Evolutionary conservation across 2,113 vertebrate genomes (phyloP).

Genomic region (Etheostoma cragini): DNA sequence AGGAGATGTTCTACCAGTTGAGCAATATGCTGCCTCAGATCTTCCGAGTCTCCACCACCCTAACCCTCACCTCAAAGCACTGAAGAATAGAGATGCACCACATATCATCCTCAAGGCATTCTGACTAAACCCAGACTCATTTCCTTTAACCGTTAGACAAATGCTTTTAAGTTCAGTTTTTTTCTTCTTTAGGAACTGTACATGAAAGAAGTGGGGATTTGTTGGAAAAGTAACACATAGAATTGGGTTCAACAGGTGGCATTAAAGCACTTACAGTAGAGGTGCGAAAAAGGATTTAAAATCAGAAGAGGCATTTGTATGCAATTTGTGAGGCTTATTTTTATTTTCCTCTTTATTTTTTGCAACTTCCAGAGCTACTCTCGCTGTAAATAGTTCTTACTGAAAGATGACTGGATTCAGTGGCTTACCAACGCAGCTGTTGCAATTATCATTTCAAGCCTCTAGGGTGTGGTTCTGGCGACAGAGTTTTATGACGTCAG

Average conservation of each 20-base stretch:
- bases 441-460: constrained; percentile 53
- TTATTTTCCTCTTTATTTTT: background rate
- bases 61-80: constrained; percentile 87
- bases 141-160: background rate
- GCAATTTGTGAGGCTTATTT: constrained; percentile 3
- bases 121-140: background rate
- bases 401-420: constrained; percentile 33
- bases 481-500: constrained; percentile 49
- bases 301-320: background rate
- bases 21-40: constrained; percentile 99
- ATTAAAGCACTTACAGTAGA: constrained; percentile 7
- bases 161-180: background rate
- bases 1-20: constrained; percentile 98
- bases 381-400: constrained; percentile 2
- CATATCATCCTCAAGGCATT: background rate
- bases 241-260: background rate
- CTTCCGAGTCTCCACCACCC: constrained; percentile 95
- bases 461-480: constrained; percentile 50
- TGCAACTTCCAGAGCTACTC: background rate
- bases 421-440: constrained; percentile 51
- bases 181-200: background rate
- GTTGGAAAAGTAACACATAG: background rate
- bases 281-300: constrained; percentile 15
- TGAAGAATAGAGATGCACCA: constrained; percentile 44
- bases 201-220: background rate